phyloP scores from a whole-genome alignment of 1,140 invertebrate species.

The Dreissena rostriformis region DNA sequence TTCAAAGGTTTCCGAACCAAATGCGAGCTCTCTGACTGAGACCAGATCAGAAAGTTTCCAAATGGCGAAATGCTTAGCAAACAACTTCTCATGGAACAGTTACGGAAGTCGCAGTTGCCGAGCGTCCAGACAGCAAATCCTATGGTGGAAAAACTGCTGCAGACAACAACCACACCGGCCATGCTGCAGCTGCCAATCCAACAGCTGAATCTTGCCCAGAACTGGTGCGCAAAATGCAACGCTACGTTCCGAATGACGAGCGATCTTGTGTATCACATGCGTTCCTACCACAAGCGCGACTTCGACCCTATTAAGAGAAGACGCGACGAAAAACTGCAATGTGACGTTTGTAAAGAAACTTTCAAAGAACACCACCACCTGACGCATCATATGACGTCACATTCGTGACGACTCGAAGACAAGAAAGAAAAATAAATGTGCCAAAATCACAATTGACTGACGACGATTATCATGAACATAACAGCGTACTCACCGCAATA shows the following conservation, averaged over 20 bases:
- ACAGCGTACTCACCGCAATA: no score
- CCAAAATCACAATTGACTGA: no score
- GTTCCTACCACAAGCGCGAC: constrained; percentile 83
- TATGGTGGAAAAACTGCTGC: constrained; percentile 79
- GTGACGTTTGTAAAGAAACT: constrained; percentile 96
- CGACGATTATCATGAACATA: no score
- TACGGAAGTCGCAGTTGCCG: constrained; percentile 54
- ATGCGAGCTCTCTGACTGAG: background rate
- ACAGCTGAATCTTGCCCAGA: constrained; percentile 93
- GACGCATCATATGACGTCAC: constrained; percentile 96
- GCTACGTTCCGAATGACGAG: constrained; percentile 98
- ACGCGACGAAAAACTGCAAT: constrained; percentile 86
- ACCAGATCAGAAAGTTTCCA: constrained; percentile 38
- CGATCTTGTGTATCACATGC: constrained; percentile 98
- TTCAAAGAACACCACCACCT: constrained; percentile 98
- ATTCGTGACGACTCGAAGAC: constrained; percentile 74
- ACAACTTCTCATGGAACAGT: constrained; percentile 53
- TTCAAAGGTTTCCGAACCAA: background rate
- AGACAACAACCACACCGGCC: constrained; percentile 67
- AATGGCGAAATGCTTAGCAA: constrained; percentile 46
- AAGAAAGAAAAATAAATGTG: no score
- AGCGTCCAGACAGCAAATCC: constrained; percentile 76
- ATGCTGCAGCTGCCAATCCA: constrained; percentile 87
- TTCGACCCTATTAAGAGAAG: constrained; percentile 76
- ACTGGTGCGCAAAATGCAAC: constrained; percentile 99